Conservation (phyloP, 1,140 invertebrate genomes). For the Drosophila yakuba region DNA sequence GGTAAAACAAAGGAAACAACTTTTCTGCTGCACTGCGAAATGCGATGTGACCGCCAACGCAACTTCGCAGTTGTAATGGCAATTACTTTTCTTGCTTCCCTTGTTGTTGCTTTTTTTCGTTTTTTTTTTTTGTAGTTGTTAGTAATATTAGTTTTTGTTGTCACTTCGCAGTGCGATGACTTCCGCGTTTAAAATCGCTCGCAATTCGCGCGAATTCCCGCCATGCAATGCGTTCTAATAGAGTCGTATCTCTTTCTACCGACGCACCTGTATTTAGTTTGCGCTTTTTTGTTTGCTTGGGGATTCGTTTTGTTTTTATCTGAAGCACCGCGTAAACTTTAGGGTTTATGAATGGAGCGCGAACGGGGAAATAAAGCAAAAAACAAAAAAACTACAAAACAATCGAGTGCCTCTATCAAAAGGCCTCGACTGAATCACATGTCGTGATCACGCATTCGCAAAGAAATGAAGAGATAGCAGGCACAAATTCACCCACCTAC, state of each 20-base stretch:
- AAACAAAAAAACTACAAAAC: conserved; percentile 28
- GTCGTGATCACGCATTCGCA: conserved; percentile 31
- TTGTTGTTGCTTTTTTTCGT: conserved; percentile 21
- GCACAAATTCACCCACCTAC: conserved; percentile 21
- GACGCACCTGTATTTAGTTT: conserved; percentile 43
- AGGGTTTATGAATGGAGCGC: conserved; percentile 63
- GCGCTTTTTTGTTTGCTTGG: conserved; percentile 27
- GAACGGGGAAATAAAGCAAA: conserved; percentile 7
- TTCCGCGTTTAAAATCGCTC: conserved; percentile 61
- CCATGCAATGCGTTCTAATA: conserved; percentile 28
- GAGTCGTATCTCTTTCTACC: background rate
- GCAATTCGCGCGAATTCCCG: conserved; percentile 34
- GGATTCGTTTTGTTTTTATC: conserved; percentile 58
- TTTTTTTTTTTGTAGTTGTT: background rate
- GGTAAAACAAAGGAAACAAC: conserved; percentile 66
- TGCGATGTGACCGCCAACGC: conserved; percentile 62
- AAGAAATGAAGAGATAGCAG: conserved; percentile 13
- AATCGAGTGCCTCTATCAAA: conserved; percentile 44
- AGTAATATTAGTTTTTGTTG: conserved; percentile 34
- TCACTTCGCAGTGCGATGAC: conserved; percentile 56
- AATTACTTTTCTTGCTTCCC: conserved; percentile 18
- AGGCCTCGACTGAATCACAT: conserved; percentile 39
- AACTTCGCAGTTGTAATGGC: conserved; percentile 46
- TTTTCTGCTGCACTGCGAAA: conserved; percentile 48
- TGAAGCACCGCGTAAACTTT: conserved; percentile 48